A percentile compares a stretch with the other conserved stretches of the same genome.
Evolutionary conservation across 2,797 vertebrate genomes (phyloP).

Genomic region (Myotis myotis): DNA sequence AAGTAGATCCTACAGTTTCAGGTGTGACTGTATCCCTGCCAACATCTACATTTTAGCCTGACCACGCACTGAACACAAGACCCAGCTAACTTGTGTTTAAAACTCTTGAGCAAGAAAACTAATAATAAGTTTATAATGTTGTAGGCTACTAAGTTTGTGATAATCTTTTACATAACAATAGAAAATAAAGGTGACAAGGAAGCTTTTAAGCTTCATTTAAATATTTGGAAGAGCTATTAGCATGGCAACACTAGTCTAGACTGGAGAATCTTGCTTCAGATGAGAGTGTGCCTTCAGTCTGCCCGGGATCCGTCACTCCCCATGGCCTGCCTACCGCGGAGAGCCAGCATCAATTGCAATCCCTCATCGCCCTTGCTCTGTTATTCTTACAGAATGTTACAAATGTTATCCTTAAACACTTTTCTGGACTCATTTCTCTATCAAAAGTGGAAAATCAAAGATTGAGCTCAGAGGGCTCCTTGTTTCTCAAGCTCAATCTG

Average conservation of each 20-base stretch:
- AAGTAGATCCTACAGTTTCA: not conserved
- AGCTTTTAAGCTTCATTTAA: not conserved
- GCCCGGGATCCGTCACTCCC: not conserved
- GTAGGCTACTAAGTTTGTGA: not conserved
- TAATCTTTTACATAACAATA: not conserved
- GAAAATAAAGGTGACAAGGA: not conserved
- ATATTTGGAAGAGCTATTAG: not conserved
- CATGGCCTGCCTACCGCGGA: not conserved
- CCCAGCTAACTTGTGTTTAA: not conserved
- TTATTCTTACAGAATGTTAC: not conserved
- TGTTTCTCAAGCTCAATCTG: not conserved
- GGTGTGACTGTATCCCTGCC: not conserved
- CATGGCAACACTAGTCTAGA: not conserved
- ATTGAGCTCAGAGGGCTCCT: not conserved
- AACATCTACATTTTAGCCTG: not conserved
- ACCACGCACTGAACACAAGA: not conserved
- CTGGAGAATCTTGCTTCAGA: not conserved
- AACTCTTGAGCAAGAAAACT: not conserved
- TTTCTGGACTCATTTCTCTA: not conserved
- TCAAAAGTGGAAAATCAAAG: constrained; percentile 36
- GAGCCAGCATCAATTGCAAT: not conserved
- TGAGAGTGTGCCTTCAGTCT: not conserved
- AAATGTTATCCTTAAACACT: not conserved
- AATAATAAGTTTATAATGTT: not conserved
- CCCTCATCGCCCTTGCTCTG: not conserved